A percentile compares a stretch with the other conserved stretches of the same genome.
These are phyloP conservation scores for Tethea ocularis DNA, from an alignment of 2,888 invertebrate genomes.

Conservation along the genomic window DNA sequence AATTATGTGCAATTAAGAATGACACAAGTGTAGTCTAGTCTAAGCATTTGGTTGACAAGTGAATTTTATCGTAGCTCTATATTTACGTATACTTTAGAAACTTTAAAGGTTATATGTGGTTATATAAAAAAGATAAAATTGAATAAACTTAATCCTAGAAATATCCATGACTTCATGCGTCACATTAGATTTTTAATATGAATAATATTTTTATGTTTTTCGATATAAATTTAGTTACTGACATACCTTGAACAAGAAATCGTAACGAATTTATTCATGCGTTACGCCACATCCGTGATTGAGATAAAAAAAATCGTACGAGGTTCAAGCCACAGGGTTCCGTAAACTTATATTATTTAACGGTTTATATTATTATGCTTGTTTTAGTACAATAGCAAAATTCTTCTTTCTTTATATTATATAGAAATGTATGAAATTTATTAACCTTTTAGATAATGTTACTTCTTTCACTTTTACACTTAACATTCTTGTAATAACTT, in stretches of 20 bases:
- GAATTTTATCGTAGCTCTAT: background rate
- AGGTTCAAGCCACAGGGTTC: slow-evolving; percentile 23
- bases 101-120: background rate
- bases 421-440: background rate
- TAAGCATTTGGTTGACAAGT: background rate
- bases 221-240: slow-evolving; percentile 38
- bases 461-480: no score
- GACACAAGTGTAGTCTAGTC: background rate
- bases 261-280: slow-evolving; percentile 56
- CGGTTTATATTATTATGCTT: no score
- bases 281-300: slow-evolving; percentile 51
- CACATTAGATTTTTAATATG: slow-evolving; percentile 12
- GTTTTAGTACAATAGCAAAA: no score
- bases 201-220: slow-evolving; percentile 39
- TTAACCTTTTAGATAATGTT: no score
- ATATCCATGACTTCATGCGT: slow-evolving; percentile 7
- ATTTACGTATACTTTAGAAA: background rate
- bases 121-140: background rate
- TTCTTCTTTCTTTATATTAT: no score
- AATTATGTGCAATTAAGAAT: slow-evolving; percentile 14
- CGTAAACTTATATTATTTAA: slow-evolving; percentile 13
- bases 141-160: background rate
- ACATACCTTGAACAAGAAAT: slow-evolving; percentile 40
- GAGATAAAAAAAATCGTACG: slow-evolving; percentile 27
- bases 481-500: no score